A percentile compares a stretch with the other conserved stretches of the same genome.
Conservation (phyloP, 2,888 invertebrate genomes). For the Ommatoiulus sabulosus region DNA sequence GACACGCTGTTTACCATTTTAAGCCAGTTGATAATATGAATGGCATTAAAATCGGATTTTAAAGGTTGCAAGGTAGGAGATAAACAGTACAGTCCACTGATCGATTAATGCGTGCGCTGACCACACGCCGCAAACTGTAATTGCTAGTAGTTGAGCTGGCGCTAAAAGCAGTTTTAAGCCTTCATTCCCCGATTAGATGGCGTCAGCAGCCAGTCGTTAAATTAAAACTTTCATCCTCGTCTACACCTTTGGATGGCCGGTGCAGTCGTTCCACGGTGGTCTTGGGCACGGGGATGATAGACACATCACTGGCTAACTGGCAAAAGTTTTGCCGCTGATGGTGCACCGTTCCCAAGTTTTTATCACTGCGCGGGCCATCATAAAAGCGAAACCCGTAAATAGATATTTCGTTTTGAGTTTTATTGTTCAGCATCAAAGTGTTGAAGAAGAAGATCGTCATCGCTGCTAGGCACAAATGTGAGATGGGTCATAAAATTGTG, state of each 20-base stretch:
- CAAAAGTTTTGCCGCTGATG: background rate
- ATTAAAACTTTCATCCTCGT: conserved; percentile 12
- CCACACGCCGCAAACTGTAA: conserved; percentile 23
- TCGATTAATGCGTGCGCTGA: conserved; percentile 36
- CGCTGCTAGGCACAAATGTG: conserved; percentile 38
- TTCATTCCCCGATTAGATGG: background rate
- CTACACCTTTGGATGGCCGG: background rate
- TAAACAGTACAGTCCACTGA: background rate
- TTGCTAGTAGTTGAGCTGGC: background rate
- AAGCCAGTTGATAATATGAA: background rate
- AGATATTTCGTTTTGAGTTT: conserved; percentile 48
- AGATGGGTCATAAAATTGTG: conserved; percentile 44
- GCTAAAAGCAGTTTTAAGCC: conserved; percentile 41
- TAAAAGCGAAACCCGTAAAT: conserved; percentile 47
- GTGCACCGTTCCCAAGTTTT: background rate
- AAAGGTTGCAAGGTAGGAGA: background rate
- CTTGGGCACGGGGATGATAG: background rate
- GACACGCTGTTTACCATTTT: conserved; percentile 4
- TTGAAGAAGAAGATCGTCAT: conserved; percentile 48
- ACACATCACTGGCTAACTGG: background rate
- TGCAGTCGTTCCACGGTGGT: background rate
- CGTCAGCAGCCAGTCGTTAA: background rate
- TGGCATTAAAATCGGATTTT: conserved; percentile 1
- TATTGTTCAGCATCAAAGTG: conserved; percentile 42
- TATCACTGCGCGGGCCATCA: conserved; percentile 21